phyloP scores from a whole-genome alignment of 1,140 invertebrate species.

The Melipona quadrifasciata region DNA sequence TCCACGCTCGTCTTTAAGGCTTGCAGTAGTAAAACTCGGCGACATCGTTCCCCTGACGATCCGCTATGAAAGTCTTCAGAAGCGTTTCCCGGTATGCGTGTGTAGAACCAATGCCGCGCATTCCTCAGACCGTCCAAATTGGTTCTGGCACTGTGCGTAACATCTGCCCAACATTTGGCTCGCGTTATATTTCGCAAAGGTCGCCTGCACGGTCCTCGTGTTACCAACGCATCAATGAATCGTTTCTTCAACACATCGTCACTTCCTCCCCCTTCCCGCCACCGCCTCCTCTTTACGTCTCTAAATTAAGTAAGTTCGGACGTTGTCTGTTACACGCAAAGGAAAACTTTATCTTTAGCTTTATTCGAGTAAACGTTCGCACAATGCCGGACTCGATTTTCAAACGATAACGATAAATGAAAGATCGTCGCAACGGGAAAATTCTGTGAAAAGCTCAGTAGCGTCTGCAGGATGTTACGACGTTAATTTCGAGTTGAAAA shows the following conservation, averaged over 20 bases:
- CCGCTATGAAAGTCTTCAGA: neutral
- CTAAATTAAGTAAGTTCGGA: neutral
- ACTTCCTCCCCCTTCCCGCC: no score
- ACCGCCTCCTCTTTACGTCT: neutral
- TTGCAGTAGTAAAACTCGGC: conserved; percentile 25
- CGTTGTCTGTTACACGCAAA: neutral
- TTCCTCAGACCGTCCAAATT: conserved; percentile 76
- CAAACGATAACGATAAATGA: no score
- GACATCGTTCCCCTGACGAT: neutral
- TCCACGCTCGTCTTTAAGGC: neutral
- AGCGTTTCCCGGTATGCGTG: conserved; percentile 53
- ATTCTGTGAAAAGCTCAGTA: no score
- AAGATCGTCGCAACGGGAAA: no score
- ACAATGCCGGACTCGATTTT: neutral
- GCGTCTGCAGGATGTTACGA: no score
- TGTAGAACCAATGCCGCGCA: conserved; percentile 50
- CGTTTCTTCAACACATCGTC: neutral
- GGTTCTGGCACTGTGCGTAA: conserved; percentile 72
- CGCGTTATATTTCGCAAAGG: conserved; percentile 66
- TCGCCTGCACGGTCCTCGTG: conserved; percentile 30
- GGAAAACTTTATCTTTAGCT: neutral
- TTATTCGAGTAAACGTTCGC: neutral
- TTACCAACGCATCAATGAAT: neutral
- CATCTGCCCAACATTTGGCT: conserved; percentile 58
- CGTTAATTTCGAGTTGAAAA: no score